A percentile compares a stretch with the other conserved stretches of the same genome.
These are phyloP conservation scores for Melanotaenia pygmaea DNA, from an alignment of 2,797 vertebrate species.

Conservation along the genomic window DNA sequence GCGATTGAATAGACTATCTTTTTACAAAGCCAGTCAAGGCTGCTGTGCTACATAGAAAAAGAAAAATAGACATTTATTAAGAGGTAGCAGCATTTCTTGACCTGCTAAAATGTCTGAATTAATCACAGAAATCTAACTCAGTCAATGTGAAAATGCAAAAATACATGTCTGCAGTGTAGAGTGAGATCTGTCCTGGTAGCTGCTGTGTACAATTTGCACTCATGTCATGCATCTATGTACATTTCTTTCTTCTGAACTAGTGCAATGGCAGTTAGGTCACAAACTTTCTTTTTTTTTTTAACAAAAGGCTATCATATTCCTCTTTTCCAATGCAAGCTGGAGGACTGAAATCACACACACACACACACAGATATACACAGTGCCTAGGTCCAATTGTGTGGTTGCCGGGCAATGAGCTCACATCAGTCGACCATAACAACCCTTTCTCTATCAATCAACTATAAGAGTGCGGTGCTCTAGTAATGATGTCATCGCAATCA, in stretches of 20 bases:
- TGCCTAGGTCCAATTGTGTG: slow-evolving; percentile 66
- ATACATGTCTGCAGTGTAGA: neutral
- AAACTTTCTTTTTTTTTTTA: slow-evolving; percentile 21
- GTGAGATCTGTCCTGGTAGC: neutral
- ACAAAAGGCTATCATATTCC: slow-evolving; percentile 1
- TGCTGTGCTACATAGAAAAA: slow-evolving; percentile 17
- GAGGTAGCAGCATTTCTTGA: neutral
- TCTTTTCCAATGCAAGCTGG: slow-evolving; percentile 14
- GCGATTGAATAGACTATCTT: slow-evolving; percentile 37
- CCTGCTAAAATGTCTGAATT: slow-evolving; percentile 1
- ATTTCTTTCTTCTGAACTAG: neutral
- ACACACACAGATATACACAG: slow-evolving; percentile 16
- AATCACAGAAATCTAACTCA: slow-evolving; percentile 2
- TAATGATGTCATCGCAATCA: slow-evolving; percentile 87
- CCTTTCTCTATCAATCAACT: slow-evolving; percentile 86
- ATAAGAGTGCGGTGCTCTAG: slow-evolving; percentile 78
- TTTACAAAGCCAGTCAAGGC: slow-evolving; percentile 41
- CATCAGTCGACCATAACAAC: slow-evolving; percentile 72
- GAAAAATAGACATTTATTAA: neutral
- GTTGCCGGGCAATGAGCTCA: slow-evolving; percentile 78
- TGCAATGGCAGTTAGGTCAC: slow-evolving; percentile 5
- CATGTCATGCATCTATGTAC: neutral
- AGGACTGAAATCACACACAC: slow-evolving; percentile 11
- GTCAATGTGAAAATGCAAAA: neutral
- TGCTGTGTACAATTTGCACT: neutral